phyloP scores from a whole-genome alignment of 2,888 invertebrate genomes.

The Branchellion lobata region DNA sequence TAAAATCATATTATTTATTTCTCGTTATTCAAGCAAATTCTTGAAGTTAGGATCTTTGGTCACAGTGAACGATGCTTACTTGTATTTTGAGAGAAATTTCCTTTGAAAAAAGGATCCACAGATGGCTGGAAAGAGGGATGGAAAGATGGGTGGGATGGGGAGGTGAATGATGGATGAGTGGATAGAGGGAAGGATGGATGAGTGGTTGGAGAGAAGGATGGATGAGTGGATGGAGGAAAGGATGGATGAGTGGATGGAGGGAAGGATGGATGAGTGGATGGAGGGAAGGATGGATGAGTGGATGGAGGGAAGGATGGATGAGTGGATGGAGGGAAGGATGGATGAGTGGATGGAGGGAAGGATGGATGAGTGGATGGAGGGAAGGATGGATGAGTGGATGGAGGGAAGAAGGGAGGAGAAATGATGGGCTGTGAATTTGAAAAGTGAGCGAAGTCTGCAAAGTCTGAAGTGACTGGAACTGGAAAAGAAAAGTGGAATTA shows the following conservation, averaged over 20 bases:
- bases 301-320: not conserved
- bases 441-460: conserved; percentile 33
- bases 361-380: not conserved
- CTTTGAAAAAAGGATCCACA: no score
- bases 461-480: conserved; percentile 6
- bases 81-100: no score
- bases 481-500: not conserved
- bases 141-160: no score
- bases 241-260: not conserved
- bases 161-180: no score
- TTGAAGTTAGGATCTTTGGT: no score
- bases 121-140: no score
- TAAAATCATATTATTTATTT: no score
- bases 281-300: not conserved
- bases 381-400: not conserved
- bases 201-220: no score
- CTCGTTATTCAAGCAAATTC: no score
- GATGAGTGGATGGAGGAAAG: no score
- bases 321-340: not conserved
- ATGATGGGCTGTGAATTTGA: not conserved
- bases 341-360: not conserved
- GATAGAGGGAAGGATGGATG: no score
- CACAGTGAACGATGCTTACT: no score
- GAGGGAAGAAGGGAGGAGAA: not conserved
- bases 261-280: not conserved